Conservation (phyloP, 2,888 invertebrate genomes). For the Bibio marci region DNA sequence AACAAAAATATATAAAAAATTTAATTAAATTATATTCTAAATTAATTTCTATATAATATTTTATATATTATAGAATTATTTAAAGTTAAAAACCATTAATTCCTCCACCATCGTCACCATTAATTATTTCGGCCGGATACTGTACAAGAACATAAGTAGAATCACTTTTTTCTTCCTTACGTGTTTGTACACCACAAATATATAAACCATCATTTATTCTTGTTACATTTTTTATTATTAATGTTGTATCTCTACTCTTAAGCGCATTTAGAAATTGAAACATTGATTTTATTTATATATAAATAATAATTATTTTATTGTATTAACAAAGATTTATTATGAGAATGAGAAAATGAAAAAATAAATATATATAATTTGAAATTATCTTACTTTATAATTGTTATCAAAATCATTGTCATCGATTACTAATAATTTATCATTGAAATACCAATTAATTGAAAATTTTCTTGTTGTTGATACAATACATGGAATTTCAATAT, state of each 20-base stretch:
- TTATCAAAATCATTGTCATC: too few species aligned
- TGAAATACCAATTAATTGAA: slow-evolving; percentile 1
- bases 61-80: slow-evolving; percentile 3
- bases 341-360: too few species aligned
- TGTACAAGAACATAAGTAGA: slow-evolving; percentile 6
- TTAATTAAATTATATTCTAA: not conserved
- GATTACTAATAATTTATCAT: not conserved
- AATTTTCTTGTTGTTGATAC: slow-evolving; percentile 5
- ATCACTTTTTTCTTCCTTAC: slow-evolving; percentile 4
- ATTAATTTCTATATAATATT: not conserved
- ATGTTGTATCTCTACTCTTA: too few species aligned
- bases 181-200: slow-evolving; percentile 8
- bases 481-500: slow-evolving; percentile 6
- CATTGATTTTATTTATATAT: too few species aligned
- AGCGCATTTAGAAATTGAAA: too few species aligned
- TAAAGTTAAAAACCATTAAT: too few species aligned
- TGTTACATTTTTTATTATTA: slow-evolving; percentile 5
- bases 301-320: too few species aligned
- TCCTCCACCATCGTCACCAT: too few species aligned
- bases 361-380: too few species aligned
- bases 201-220: slow-evolving; percentile 7
- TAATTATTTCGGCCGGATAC: slow-evolving; percentile 7
- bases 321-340: too few species aligned
- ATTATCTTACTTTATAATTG: too few species aligned
- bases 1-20: too few species aligned